Base-by-base conservation (phyloP, 2,113 vertebrate species). In the Hyperopisus bebe region DNA sequence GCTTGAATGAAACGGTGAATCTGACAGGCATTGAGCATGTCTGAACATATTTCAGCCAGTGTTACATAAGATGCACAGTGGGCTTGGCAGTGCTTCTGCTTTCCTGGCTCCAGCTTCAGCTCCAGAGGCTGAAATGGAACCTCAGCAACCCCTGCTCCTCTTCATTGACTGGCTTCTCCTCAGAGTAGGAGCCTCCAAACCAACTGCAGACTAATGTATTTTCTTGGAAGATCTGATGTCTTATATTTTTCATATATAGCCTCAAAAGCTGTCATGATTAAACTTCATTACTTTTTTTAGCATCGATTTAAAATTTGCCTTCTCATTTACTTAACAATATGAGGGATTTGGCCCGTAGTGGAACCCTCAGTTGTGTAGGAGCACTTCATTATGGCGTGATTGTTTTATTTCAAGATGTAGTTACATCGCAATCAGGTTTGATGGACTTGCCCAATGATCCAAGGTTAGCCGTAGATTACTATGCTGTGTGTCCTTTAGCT, bases 41-140 rank as follows among this genome's bases (percentile, higher is more conserved):
- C 91, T 70, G 88, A 93, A 94, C 94, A 94, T 90, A 94, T 95
- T 94, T 48, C 89, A 92, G 90, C 88, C 92, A 89, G 92, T 90
- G 92, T 95, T 94, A 91, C 84, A 27, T 92, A 95, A 94, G 90
- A 15, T 1, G 47, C n/a, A 87, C 51, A 44, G 35, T 31, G 10
- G 31, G 7, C 48, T 58, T 35, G 48, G 85, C 13, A n/a, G 11
- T 51, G 48, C 5, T 77, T 24, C 70, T 80, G 35, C 35, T 80
- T 19, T 80, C 74, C 35, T 42, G 85, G 46, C n/a, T 50, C 27
- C 24, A 51, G 9, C 48, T 35, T 17, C 47, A 17, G n/a, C 15
- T 50, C 15, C 74, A 80, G 74, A 42, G 74, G 74, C 74, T 80
- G 35, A 80, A 42, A 35, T 42, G 74, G 74, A 80, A 42, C 6